Evolutionary conservation across 2,888 invertebrate species (phyloP).

Genomic region (Ceraclea dissimilis): DNA sequence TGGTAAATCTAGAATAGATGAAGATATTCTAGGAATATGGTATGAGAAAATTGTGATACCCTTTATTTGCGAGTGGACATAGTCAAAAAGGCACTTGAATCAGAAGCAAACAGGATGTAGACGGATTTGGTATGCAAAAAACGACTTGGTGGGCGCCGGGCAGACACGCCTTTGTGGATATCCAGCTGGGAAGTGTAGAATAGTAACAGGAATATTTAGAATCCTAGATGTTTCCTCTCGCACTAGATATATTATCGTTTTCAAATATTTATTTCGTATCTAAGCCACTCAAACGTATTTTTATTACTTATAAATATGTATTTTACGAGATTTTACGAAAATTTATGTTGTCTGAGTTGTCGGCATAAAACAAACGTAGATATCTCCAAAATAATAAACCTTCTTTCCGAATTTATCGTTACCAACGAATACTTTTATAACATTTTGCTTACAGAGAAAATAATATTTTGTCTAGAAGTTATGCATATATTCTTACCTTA

Average conservation of each 20-base stretch:
- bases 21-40: no score
- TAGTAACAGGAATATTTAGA: neutral
- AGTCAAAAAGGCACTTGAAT: conserved; percentile 5
- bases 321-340: neutral
- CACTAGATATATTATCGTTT: neutral
- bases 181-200: neutral
- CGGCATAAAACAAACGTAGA: no score
- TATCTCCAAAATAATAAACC: no score
- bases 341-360: neutral
- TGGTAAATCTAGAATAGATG: no score
- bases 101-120: conserved; percentile 22
- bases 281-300: neutral
- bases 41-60: no score
- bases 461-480: no score
- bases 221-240: neutral
- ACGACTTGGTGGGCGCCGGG: conserved; percentile 21
- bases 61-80: neutral
- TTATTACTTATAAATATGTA: conserved; percentile 2
- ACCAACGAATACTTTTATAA: no score
- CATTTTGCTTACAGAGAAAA: no score
- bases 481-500: no score
- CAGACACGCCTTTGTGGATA: conserved; percentile 18
- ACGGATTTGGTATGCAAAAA: conserved; percentile 25
- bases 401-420: no score
- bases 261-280: neutral